Evolutionary conservation across 1,140 invertebrate species (phyloP).

Genomic region (Drosophila ohnishii): DNA sequence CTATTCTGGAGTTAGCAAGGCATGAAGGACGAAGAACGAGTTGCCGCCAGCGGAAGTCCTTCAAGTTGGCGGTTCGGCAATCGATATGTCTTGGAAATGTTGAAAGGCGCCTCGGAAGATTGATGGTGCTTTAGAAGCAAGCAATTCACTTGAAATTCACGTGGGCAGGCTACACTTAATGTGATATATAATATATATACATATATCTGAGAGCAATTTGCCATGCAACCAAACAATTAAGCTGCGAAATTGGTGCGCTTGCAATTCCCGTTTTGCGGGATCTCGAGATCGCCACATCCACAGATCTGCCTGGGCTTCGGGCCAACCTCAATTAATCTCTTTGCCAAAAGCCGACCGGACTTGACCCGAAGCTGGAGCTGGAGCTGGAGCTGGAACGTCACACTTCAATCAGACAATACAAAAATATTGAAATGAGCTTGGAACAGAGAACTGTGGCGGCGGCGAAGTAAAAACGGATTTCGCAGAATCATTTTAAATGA

Average conservation of each 20-base stretch:
- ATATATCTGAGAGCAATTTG: constrained; percentile 39
- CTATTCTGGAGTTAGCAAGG: background rate
- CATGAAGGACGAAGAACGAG: constrained; percentile 10
- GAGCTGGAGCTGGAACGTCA: constrained; percentile 60
- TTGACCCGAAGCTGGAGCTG: constrained; percentile 31
- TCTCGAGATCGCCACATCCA: constrained; percentile 7
- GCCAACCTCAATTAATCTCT: constrained; percentile 73
- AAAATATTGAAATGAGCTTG: constrained; percentile 74
- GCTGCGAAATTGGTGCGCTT: constrained; percentile 56
- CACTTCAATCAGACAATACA: constrained; percentile 79
- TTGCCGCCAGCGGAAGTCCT: constrained; percentile 37
- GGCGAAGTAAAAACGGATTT: constrained; percentile 67
- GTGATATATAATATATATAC: background rate
- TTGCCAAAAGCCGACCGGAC: constrained; percentile 60
- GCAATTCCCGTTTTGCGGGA: constrained; percentile 50
- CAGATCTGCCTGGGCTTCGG: constrained; percentile 6
- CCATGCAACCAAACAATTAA: constrained; percentile 68
- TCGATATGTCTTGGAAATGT: constrained; percentile 40
- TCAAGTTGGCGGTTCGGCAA: constrained; percentile 21
- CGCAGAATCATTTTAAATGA: constrained; percentile 79
- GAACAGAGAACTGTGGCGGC: constrained; percentile 14
- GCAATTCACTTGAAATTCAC: constrained; percentile 39
- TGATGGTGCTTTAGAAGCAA: constrained; percentile 34
- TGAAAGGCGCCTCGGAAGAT: constrained; percentile 43
- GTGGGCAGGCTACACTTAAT: constrained; percentile 12